Percentiles rank a stretch among this genome's conserved stretches.
Evolutionary conservation across 2,113 vertebrate species (phyloP).

Genomic region (Cercopithecus mona): DNA sequence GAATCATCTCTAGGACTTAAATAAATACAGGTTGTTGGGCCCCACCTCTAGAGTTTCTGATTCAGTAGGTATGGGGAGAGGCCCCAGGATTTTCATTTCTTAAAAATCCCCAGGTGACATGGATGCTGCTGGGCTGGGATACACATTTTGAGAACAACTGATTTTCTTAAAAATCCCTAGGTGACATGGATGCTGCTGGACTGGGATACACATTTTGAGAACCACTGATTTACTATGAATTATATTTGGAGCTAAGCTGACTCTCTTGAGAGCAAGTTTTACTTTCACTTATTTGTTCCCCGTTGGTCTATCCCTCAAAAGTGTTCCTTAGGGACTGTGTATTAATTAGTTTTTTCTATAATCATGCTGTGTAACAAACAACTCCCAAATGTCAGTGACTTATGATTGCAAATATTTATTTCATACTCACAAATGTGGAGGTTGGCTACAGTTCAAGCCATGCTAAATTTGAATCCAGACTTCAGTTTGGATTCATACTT

Average conservation of each 20-base stretch:
- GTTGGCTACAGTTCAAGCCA: background rate
- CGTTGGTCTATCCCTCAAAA: conserved; percentile 2
- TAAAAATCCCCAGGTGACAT: background rate
- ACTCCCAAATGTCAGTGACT: background rate
- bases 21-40: background rate
- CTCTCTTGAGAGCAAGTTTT: background rate
- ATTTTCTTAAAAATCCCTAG: background rate
- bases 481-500: conserved; percentile 15
- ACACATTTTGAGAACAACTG: background rate
- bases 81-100: background rate
- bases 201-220: background rate
- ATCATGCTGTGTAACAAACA: conserved; percentile 10
- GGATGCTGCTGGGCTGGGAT: background rate
- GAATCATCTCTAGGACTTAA: background rate
- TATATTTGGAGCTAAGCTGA: background rate
- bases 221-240: background rate
- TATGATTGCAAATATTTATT: background rate
- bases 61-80: background rate
- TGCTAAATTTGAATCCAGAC: background rate
- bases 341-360: background rate
- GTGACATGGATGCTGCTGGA: background rate
- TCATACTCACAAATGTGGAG: background rate
- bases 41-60: background rate
- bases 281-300: background rate
- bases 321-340: background rate